Percentiles rank a stretch among this genome's conserved stretches.
Evolutionary conservation across 1,140 invertebrate genomes (phyloP).

Genomic region (Zophobas morio): DNA sequence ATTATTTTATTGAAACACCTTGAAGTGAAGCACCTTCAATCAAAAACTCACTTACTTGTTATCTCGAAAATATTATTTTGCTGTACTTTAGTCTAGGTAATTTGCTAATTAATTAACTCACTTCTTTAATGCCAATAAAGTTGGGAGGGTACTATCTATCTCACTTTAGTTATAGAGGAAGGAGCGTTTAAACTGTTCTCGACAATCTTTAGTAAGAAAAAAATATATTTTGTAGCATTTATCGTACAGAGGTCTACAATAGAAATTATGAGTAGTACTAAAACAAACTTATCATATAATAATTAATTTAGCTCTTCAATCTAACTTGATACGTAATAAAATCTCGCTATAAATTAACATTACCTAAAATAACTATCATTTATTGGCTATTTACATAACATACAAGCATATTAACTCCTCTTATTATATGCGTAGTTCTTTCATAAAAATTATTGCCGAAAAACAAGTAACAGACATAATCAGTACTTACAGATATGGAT

Average conservation of each 20-base stretch:
- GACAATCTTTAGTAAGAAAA: conserved; percentile 48
- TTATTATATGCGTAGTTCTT: conserved; percentile 29
- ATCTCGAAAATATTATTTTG: too few relatives aligned
- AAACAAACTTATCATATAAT: conserved; percentile 41
- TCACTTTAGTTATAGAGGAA: too few relatives aligned
- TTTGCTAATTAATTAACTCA: too few relatives aligned
- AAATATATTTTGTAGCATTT: conserved; percentile 58
- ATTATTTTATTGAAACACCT: too few relatives aligned
- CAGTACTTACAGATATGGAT: conserved; percentile 36
- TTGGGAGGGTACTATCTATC: too few relatives aligned
- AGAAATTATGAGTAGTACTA: conserved; percentile 46
- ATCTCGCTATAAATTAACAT: conserved; percentile 50
- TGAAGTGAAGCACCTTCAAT: too few relatives aligned
- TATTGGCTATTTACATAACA: conserved; percentile 53
- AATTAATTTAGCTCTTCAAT: conserved; percentile 48
- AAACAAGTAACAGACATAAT: conserved; percentile 34
- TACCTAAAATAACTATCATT: conserved; percentile 46
- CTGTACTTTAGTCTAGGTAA: too few relatives aligned
- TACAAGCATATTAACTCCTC: conserved; percentile 48
- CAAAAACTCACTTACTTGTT: too few relatives aligned
- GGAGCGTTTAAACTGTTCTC: too few relatives aligned
- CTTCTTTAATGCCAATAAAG: too few relatives aligned
- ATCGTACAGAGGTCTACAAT: conserved; percentile 54
- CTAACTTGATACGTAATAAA: conserved; percentile 42
- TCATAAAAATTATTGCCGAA: conserved; percentile 45